Evolutionary conservation across 2,797 vertebrate genomes (phyloP).

Genomic region (Nasua narica): DNA sequence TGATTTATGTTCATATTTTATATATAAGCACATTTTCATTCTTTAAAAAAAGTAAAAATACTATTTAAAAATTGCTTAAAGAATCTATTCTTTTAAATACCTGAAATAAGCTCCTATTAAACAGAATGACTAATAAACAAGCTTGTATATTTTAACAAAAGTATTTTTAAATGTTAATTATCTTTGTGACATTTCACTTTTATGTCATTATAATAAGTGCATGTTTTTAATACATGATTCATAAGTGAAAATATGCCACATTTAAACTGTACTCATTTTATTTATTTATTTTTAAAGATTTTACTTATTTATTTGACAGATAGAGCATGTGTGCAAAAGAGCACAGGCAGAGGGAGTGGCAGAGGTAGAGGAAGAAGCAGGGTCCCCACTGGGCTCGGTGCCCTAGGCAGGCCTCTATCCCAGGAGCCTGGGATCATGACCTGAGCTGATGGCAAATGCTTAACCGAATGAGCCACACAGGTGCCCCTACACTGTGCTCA

Average conservation of each 20-base stretch:
- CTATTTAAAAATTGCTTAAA: background rate
- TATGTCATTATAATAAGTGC: background rate
- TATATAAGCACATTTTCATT: background rate
- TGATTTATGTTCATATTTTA: background rate
- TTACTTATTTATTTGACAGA: background rate
- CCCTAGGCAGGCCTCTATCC: background rate
- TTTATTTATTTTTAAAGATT: background rate
- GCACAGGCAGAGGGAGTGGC: background rate
- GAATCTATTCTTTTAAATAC: background rate
- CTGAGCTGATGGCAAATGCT: background rate
- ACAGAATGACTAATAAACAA: background rate
- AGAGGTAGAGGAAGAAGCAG: background rate
- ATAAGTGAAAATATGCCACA: background rate
- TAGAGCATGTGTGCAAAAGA: accelerated
- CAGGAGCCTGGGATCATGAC: background rate
- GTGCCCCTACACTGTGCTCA: background rate
- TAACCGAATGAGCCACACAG: background rate
- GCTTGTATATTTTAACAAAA: background rate
- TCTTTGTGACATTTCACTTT: background rate
- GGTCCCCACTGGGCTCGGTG: background rate
- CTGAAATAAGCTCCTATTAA: background rate
- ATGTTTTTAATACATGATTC: background rate
- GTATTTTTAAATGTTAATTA: background rate
- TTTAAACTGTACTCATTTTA: background rate
- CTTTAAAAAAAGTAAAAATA: background rate